phyloP scores from a whole-genome alignment of 64 coral and sea anemone species.

The Dendrophyllia cribrosa region DNA sequence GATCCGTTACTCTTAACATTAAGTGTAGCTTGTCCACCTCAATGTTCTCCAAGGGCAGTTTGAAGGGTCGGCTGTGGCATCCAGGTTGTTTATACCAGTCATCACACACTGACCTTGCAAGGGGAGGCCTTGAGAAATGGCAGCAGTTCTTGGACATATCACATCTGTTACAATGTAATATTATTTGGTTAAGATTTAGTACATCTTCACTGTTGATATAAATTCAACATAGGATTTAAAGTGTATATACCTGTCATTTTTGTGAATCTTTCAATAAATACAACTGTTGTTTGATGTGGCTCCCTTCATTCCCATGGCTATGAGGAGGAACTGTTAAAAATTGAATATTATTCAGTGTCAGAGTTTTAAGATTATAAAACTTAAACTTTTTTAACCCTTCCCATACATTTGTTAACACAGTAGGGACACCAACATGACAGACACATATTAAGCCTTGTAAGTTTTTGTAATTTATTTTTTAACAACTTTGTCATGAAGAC shows the following conservation, averaged over 20 bases:
- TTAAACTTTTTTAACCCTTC: too few relatives aligned
- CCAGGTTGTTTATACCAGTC: constrained; percentile 52
- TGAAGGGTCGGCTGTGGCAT: constrained; percentile 19
- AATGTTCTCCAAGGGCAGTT: background rate
- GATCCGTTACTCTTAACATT: constrained; percentile 34
- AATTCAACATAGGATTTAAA: background rate
- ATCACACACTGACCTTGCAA: background rate
- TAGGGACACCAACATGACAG: too few relatives aligned
- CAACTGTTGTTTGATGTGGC: constrained; percentile 31
- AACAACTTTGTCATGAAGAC: too few relatives aligned
- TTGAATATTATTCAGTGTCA: too few relatives aligned
- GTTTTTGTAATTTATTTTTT: too few relatives aligned
- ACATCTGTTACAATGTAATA: constrained; percentile 22
- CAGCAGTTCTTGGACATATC: background rate
- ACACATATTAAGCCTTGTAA: too few relatives aligned
- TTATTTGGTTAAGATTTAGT: background rate
- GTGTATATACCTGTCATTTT: constrained; percentile 33
- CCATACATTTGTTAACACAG: too few relatives aligned
- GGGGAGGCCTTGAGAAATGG: background rate
- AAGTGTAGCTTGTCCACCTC: constrained; percentile 45
- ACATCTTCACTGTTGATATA: background rate
- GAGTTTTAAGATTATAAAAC: too few relatives aligned
- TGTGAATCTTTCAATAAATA: constrained; percentile 44
- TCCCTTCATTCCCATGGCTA: constrained; percentile 27
- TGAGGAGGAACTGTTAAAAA: constrained; percentile 21